phyloP scores from a whole-genome alignment of 1,140 invertebrate species.

The Muscidifurax raptorellus region DNA sequence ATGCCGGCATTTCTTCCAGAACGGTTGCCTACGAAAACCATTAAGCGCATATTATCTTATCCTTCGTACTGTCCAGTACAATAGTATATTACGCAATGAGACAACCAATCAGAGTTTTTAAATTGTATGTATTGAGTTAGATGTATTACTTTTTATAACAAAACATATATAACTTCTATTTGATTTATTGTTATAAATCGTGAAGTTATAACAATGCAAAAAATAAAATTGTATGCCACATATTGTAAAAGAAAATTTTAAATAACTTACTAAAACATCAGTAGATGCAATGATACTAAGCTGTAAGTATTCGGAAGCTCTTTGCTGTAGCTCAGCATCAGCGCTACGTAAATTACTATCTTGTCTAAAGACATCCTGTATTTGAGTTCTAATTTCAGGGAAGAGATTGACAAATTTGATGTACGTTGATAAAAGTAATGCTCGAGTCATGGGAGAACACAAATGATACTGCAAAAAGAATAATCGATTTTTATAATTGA shows the following conservation, averaged over 20 bases:
- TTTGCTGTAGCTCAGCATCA: constrained; percentile 98
- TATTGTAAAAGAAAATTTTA: not conserved
- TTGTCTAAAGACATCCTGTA: constrained; percentile 97
- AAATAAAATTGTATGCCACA: not conserved
- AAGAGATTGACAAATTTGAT: constrained; percentile 99
- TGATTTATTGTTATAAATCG: too few species aligned
- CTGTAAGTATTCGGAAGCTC: constrained; percentile 98
- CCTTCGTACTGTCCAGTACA: not conserved
- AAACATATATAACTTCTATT: too few species aligned
- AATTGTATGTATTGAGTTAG: too few species aligned
- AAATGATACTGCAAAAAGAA: constrained; percentile 88
- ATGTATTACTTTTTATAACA: not conserved
- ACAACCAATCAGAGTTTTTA: too few species aligned
- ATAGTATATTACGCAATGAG: too few species aligned
- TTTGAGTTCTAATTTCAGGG: constrained; percentile 97
- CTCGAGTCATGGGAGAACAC: constrained; percentile 96
- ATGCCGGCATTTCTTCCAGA: constrained; percentile 99
- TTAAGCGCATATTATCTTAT: not conserved
- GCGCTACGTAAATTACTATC: constrained; percentile 97
- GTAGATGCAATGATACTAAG: constrained; percentile 96
- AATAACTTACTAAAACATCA: constrained; percentile 90
- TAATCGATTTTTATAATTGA: too few species aligned
- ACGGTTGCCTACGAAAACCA: constrained; percentile 87
- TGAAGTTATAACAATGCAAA: not conserved
- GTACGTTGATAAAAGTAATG: constrained; percentile 97